phyloP scores from a whole-genome alignment of 2,113 vertebrate species.

The Seriola quinqueradiata region DNA sequence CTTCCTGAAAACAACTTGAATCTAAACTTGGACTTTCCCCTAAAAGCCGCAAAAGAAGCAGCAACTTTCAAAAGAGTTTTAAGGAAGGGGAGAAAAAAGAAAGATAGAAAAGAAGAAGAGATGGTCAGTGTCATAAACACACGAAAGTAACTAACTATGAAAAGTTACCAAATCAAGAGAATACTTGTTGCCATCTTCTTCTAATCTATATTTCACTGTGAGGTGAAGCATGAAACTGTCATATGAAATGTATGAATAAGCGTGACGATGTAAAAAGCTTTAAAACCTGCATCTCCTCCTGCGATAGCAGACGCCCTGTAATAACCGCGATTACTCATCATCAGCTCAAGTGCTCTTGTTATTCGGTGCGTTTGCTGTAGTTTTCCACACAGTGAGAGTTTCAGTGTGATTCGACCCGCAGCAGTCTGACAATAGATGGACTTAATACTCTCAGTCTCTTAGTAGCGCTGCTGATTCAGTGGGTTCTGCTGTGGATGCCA shows the following conservation, averaged over 20 bases:
- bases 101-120: not conserved
- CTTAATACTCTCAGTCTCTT: constrained; percentile 13
- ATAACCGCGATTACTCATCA: constrained; percentile 21
- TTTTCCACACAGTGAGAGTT: constrained; percentile 40
- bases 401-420: constrained; percentile 1
- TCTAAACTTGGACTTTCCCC: no score
- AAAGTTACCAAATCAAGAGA: no score
- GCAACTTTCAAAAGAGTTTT: no score
- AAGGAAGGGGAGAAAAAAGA: not conserved
- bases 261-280: not conserved
- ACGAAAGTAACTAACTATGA: no score
- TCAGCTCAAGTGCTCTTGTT: not conserved
- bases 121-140: no score
- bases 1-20: no score
- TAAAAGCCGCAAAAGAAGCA: no score
- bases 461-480: constrained; percentile 43
- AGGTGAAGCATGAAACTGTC: not conserved
- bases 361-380: constrained; percentile 8
- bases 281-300: not conserved
- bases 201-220: not conserved
- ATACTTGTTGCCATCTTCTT: not conserved
- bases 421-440: constrained; percentile 29
- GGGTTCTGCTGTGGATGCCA: constrained; percentile 49
- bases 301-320: not conserved
- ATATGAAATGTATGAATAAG: not conserved